Evolutionary conservation across 2,113 vertebrate species (phyloP).

Genomic region (Pluvianellus socialis): DNA sequence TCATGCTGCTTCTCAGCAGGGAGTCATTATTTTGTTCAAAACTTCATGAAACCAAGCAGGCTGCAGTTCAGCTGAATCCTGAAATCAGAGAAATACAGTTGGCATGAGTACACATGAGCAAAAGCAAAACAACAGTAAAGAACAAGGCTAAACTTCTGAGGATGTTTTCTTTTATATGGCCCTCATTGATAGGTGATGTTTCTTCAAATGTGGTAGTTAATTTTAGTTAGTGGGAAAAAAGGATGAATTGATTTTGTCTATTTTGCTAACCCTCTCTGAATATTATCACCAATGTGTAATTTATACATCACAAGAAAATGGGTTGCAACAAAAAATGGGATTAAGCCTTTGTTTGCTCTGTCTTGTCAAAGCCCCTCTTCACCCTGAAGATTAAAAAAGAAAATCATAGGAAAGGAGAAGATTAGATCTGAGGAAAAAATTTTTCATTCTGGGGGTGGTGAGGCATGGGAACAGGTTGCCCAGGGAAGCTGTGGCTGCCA

Average conservation of each 20-base stretch:
- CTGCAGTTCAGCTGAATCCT: not conserved
- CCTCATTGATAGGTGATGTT: accelerated
- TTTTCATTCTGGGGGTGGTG: too few relatives aligned
- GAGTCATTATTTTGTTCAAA: not conserved
- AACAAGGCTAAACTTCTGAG: not conserved
- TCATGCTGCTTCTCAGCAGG: not conserved
- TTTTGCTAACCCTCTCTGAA: not conserved
- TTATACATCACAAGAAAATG: not conserved
- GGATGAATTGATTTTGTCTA: not conserved
- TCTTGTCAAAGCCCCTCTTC: not conserved
- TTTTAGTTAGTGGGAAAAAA: not conserved
- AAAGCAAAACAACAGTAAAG: not conserved
- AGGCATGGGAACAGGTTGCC: too few relatives aligned
- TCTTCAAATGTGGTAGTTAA: not conserved
- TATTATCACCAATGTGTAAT: not conserved
- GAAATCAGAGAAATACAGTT: not conserved
- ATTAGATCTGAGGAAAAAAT: too few relatives aligned
- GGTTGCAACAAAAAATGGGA: not conserved
- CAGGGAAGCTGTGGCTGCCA: too few relatives aligned
- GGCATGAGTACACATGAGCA: not conserved
- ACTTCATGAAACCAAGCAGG: not conserved
- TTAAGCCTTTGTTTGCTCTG: not conserved
- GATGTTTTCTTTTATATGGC: not conserved
- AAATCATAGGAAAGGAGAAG: not conserved
- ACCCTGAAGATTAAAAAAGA: not conserved